Conservation (phyloP, 1,140 invertebrate species). For the Latrodectus geometricus region DNA sequence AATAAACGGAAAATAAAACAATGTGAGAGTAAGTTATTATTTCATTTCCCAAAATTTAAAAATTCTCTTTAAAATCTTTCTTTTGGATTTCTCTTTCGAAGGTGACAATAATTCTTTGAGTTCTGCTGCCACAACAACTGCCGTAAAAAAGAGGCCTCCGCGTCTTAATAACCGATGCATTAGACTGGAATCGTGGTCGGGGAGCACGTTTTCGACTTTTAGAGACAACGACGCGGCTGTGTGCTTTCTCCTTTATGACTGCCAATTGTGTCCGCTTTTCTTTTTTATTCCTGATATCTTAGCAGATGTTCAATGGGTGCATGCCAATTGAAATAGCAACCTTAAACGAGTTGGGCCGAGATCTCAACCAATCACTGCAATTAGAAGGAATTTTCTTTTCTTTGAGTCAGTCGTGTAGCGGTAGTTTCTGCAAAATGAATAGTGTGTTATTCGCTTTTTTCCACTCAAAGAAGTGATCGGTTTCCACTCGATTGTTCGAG, state of each 20-base stretch:
- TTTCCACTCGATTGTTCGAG: not conserved
- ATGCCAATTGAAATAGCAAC: conserved; percentile 2
- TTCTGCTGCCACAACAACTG: too few relatives aligned
- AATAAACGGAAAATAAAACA: too few relatives aligned
- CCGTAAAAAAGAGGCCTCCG: too few relatives aligned
- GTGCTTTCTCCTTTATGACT: not conserved
- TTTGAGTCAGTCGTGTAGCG: not conserved
- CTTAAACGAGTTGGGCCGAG: not conserved
- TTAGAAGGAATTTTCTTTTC: not conserved
- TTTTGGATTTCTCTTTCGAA: too few relatives aligned
- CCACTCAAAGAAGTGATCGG: not conserved
- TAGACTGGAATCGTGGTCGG: conserved; percentile 12
- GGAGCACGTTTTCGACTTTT: conserved; percentile 52
- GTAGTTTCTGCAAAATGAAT: not conserved
- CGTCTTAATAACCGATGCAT: not conserved
- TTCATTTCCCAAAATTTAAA: too few relatives aligned
- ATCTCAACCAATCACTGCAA: not conserved
- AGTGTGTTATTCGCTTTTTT: not conserved
- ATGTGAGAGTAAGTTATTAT: too few relatives aligned
- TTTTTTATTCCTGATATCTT: not conserved
- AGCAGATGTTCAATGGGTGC: not conserved
- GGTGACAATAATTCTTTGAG: too few relatives aligned
- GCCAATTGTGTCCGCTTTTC: not conserved
- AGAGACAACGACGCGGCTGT: conserved; percentile 40
- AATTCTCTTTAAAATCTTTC: too few relatives aligned